Evolutionary conservation across 2,888 invertebrate genomes (phyloP), one percentile per base, ranked within the genome.

Genomic region (Drosophila hamatofila): DNA sequence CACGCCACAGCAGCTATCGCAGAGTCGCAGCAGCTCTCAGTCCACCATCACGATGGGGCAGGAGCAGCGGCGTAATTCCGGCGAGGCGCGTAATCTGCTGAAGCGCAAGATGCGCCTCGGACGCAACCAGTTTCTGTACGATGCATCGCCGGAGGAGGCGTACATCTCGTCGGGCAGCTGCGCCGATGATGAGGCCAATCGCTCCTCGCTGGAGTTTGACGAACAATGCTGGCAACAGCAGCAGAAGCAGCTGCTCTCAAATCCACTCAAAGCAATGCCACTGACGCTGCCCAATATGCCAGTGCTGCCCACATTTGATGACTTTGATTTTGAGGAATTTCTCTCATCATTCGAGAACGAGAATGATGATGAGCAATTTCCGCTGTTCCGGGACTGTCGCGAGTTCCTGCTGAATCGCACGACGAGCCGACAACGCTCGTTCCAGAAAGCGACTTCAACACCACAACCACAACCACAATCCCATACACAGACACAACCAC

Each of bases 301-400:
- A 23, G 81, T 83, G 27, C 73, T 91, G 81, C 92, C 95, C 33
- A 87, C 90, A 27, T 94, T 95, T 80, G 95, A 94, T 90, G 95
- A 95, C 89, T 95, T 93, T 77, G 92, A 93, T 8, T 54, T 54
- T 54, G 54, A 96, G 88, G 95, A 96, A 91, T 94, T 96, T 87
- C 94, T 95, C 93, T 95, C 94, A 80, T 94, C 95, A 74, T 95
- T 95, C 89, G 95, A 95, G 75, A 90, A 92, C 64, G 95, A 95
- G 68, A 88, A 88, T 81, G 95, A 95, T 88, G 93, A 91, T 56
- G 92, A 92, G 75, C 93, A 91, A 88, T 93, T 92, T 90, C 93
- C 94, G 7, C 91, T 94, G 66, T 92, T 94, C 70, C 93, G 93
- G 82, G 93, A 93, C 82, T 93, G 93, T 75, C 92, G 92, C 76